Conservation (phyloP, 2,888 invertebrate species). For the Hesperia comma region DNA sequence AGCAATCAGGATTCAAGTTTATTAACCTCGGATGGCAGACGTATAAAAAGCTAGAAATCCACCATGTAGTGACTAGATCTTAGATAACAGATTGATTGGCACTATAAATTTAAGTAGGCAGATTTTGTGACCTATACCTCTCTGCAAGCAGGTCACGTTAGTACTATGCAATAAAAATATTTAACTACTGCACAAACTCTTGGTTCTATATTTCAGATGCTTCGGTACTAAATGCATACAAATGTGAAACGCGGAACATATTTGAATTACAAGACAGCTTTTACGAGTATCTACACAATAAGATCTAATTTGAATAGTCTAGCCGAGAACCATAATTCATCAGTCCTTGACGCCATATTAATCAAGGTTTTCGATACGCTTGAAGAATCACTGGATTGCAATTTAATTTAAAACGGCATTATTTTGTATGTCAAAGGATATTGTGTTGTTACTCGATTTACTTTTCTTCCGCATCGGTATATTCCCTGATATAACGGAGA, state of each 20-base stretch:
- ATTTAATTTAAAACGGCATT: constrained; percentile 13
- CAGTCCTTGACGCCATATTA: constrained; percentile 34
- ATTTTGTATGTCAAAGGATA: constrained; percentile 6
- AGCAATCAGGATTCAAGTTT: constrained; percentile 79
- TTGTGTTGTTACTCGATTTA: constrained; percentile 11
- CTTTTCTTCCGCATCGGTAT: neutral
- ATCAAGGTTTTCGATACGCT: constrained; percentile 25
- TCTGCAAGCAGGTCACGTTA: constrained; percentile 73
- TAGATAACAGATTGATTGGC: constrained; percentile 81
- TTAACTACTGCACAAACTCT: constrained; percentile 58
- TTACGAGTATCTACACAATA: constrained; percentile 40
- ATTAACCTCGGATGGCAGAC: constrained; percentile 77
- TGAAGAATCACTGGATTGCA: constrained; percentile 12
- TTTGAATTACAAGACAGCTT: constrained; percentile 44
- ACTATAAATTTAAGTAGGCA: constrained; percentile 71
- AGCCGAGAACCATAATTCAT: constrained; percentile 38
- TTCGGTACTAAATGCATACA: constrained; percentile 56
- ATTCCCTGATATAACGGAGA: constrained; percentile 14
- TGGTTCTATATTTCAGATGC: constrained; percentile 57
- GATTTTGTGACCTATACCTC: constrained; percentile 66
- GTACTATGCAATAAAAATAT: constrained; percentile 66
- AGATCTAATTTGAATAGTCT: constrained; percentile 39
- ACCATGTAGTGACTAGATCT: constrained; percentile 75
- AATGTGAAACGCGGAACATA: constrained; percentile 56
- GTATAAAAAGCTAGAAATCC: constrained; percentile 80